Evolutionary conservation across 2,113 vertebrate species (phyloP).

Genomic region (Malurus elegans): DNA sequence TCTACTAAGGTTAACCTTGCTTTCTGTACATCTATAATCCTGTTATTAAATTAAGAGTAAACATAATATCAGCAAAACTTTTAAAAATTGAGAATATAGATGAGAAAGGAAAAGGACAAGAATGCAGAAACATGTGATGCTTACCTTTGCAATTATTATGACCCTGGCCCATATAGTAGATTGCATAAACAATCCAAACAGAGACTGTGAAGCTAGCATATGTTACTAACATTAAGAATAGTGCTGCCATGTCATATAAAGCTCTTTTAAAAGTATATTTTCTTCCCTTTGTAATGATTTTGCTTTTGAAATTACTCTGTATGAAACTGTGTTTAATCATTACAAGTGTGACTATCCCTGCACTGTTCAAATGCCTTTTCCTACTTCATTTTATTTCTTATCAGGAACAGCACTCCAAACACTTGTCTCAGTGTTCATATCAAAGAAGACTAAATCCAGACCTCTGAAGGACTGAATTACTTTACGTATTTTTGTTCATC

Average conservation of each 20-base stretch:
- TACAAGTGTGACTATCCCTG: constrained; percentile 70
- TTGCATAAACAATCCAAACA: constrained; percentile 2
- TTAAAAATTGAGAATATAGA: not conserved
- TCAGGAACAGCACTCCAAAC: constrained; percentile 72
- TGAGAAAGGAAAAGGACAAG: not conserved
- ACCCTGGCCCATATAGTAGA: not conserved
- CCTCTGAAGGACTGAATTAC: constrained; percentile 68
- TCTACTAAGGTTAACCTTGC: not conserved
- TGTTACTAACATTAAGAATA: not conserved
- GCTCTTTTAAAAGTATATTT: constrained; percentile 36
- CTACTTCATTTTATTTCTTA: constrained; percentile 71
- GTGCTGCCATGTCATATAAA: constrained; percentile 37
- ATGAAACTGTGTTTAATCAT: constrained; percentile 71
- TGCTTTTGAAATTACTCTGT: constrained; percentile 65
- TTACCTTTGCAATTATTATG: not conserved
- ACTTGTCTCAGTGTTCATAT: constrained; percentile 75
- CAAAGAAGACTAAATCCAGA: constrained; percentile 76
- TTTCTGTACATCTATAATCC: not conserved
- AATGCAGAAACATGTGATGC: not conserved
- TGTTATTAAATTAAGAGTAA: not conserved
- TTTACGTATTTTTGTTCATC: constrained; percentile 67
- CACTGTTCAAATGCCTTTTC: constrained; percentile 65
- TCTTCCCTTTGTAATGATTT: constrained; percentile 52
- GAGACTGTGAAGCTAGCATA: not conserved
- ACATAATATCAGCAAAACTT: not conserved